These are phyloP conservation scores for Spea bombifrons DNA, from an alignment of 2,113 vertebrate genomes.

Conservation along the genomic window DNA sequence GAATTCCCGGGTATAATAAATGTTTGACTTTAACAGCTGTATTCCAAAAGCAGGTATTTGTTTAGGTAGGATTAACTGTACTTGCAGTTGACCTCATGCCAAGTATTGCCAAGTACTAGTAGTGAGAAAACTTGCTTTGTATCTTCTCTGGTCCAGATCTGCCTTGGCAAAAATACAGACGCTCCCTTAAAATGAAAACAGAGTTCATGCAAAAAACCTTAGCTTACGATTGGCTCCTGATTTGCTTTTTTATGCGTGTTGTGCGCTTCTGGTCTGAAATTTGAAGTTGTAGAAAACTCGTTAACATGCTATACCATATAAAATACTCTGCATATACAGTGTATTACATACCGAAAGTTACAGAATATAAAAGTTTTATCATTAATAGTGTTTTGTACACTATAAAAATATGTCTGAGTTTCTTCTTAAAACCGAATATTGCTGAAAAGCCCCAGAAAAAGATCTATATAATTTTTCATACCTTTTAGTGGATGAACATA, in stretches of 20 bases:
- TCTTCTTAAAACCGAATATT: too few relatives aligned
- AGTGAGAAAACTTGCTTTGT: constrained; percentile 48
- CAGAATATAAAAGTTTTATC: too few relatives aligned
- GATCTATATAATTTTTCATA: too few relatives aligned
- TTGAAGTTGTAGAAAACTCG: too few relatives aligned
- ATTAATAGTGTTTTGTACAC: too few relatives aligned
- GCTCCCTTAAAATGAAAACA: constrained; percentile 37
- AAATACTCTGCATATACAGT: too few relatives aligned
- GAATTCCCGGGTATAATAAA: not conserved
- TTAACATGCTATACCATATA: too few relatives aligned
- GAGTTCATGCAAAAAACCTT: not conserved
- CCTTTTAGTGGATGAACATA: too few relatives aligned
- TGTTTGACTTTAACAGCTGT: constrained; percentile 32
- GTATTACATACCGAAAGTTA: too few relatives aligned
- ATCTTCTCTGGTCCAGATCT: constrained; percentile 19
- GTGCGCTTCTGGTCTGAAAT: not conserved
- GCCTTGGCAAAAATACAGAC: not conserved
- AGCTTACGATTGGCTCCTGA: not conserved
- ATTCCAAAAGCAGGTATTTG: constrained; percentile 29
- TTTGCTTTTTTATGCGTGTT: not conserved
- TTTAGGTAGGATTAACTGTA: constrained; percentile 45
- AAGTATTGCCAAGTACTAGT: constrained; percentile 39
- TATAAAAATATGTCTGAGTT: too few relatives aligned
- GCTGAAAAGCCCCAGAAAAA: too few relatives aligned
- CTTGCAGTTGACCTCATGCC: constrained; percentile 34